Evolutionary conservation across 2,113 vertebrate genomes (phyloP), one percentile per base, ranked within the genome.

Genomic region (Pomatorhinus ruficollis): DNA sequence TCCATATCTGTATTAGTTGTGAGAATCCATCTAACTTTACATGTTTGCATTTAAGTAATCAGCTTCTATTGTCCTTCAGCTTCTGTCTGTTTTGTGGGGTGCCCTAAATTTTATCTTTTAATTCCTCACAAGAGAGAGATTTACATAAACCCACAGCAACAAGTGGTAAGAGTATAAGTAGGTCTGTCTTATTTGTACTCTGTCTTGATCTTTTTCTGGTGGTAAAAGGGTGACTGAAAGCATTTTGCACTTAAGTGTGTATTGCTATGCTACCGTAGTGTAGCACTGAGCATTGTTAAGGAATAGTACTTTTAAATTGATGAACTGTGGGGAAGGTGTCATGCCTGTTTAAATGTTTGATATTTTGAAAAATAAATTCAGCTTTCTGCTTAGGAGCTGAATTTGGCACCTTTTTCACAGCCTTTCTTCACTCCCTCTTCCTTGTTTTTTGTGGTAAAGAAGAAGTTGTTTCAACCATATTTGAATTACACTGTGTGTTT

Each of bases 311-410:
- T 75, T 78, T 44, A 56, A 71, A 52, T 5, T 47, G 15, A 68
- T 59, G 37, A 94, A 54, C 33, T 42, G 24, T 24, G 50, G 45
- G 8, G 79, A 27, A 79, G 39, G 14, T 72, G 25, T 88, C 61
- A 44, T 47, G 23, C 12, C 64, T 77, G n/a, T 53, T 88, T 70
- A 77, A 57, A 59, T 65, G 16, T 75, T 84, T 75, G n/a, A 24
- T 91, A 65, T 89, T 93, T 91, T 61, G 20, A 64, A 59, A 84
- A 92, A 78, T 35, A 75, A 68, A 82, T 47, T 75, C 24, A 71
- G 6, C 25, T 85, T 89, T 82, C 57, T 76, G n/a, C 37, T 68
- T 74, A 42, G 16, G 33, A 70, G 6, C 10, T 92, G 47, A 52
- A 75, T 83, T 77, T 86, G 21, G 39, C n/a, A 47, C 7, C 7